Percentiles rank a stretch among this genome's conserved stretches.
Conservation (phyloP, 2,113 vertebrate genomes). For the Pelodiscus sinensis region DNA sequence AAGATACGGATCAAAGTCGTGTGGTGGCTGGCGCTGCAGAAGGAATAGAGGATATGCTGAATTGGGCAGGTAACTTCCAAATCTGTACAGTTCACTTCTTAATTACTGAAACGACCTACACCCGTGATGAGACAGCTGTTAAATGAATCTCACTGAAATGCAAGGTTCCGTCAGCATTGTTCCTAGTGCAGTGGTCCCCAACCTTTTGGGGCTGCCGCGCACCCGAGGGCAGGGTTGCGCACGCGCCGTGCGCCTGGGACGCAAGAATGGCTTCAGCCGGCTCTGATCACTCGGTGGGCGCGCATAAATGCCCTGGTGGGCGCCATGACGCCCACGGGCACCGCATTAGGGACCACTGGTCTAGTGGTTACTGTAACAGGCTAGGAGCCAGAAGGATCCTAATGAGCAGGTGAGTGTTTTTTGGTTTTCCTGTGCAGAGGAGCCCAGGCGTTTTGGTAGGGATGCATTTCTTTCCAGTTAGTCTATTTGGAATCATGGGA, state of each 20-base stretch:
- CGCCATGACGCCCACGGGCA: too few relatives aligned
- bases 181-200: neutral
- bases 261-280: too few relatives aligned
- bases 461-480: fast-evolving
- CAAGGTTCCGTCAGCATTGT: neutral
- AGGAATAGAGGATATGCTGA: conserved; percentile 90
- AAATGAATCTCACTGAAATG: fast-evolving
- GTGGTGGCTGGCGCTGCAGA: conserved; percentile 87
- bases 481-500: too few relatives aligned
- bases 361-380: fast-evolving
- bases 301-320: too few relatives aligned
- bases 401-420: neutral
- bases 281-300: too few relatives aligned
- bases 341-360: too few relatives aligned
- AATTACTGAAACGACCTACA: fast-evolving
- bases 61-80: conserved; percentile 89
- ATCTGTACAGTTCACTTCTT: fast-evolving
- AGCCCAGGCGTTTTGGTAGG: fast-evolving
- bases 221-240: too few relatives aligned
- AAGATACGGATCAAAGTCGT: conserved; percentile 92
- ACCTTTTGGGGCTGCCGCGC: too few relatives aligned
- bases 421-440: fast-evolving
- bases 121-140: fast-evolving
- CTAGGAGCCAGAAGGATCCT: fast-evolving
- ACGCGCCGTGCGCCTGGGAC: too few relatives aligned